Evolutionary conservation across 2,113 vertebrate genomes (phyloP).

Genomic region (Eira barbara): DNA sequence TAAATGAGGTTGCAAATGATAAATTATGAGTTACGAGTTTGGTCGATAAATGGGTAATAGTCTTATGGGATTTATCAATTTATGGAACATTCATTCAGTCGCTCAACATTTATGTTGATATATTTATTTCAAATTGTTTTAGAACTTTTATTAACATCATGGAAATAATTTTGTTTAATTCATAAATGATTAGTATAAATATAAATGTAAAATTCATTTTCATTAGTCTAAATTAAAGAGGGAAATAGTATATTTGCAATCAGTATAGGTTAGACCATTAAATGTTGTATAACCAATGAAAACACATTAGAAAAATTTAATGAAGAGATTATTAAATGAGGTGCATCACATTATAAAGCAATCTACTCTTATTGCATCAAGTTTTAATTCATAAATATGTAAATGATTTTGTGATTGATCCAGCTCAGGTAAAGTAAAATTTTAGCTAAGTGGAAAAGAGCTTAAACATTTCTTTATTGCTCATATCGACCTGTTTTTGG

Average conservation of each 20-base stretch:
- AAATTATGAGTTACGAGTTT: neutral
- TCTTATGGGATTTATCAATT: neutral
- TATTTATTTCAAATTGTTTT: conserved; percentile 34
- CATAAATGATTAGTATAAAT: neutral
- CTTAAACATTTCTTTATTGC: conserved; percentile 27
- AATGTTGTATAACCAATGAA: conserved; percentile 63
- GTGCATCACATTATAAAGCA: conserved; percentile 65
- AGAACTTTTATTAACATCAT: conserved; percentile 23
- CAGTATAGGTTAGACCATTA: conserved; percentile 54
- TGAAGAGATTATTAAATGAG: conserved; percentile 67
- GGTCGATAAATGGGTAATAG: neutral
- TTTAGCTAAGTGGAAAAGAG: conserved; percentile 6
- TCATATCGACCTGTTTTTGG: conserved; percentile 4
- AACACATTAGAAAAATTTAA: conserved; percentile 65
- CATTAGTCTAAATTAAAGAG: conserved; percentile 53
- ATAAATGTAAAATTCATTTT: neutral
- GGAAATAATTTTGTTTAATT: conserved; percentile 22
- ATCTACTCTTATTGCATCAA: conserved; percentile 49
- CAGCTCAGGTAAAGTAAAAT: conserved; percentile 34
- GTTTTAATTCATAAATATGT: conserved; percentile 61
- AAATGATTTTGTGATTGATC: conserved; percentile 64
- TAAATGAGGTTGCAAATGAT: neutral
- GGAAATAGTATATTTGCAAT: conserved; percentile 36
- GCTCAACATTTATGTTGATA: neutral
- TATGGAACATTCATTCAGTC: neutral